Evolutionary conservation across 2,797 vertebrate genomes (phyloP).

Genomic region (Uromys caudimaculatus): DNA sequence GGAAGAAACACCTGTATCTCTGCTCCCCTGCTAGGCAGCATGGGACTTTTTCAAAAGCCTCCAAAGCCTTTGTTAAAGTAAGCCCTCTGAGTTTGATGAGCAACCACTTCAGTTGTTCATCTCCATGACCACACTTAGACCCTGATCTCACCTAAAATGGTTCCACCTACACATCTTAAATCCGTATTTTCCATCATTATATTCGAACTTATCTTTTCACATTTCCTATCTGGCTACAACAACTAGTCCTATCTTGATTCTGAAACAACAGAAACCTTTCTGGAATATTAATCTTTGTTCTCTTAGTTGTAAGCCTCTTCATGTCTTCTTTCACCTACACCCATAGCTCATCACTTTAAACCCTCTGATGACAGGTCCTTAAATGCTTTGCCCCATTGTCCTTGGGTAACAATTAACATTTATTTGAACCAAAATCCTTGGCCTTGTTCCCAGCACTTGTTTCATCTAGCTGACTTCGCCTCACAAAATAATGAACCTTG

Average conservation of each 20-base stretch:
- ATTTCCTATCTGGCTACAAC: neutral
- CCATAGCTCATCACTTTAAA: neutral
- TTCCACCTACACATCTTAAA: neutral
- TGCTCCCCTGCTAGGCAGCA: neutral
- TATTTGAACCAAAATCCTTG: constrained; percentile 4
- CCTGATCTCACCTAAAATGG: neutral
- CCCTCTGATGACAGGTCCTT: neutral
- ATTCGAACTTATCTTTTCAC: neutral
- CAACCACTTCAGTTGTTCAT: neutral
- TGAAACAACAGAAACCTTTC: neutral
- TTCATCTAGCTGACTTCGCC: neutral
- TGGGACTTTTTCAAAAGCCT: neutral
- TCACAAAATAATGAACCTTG: neutral
- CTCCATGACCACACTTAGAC: neutral
- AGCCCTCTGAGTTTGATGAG: neutral
- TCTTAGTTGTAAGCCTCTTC: constrained; percentile 9
- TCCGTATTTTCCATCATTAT: neutral
- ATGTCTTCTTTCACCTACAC: neutral
- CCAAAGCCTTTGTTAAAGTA: neutral
- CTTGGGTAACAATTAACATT: neutral
- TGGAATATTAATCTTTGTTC: neutral
- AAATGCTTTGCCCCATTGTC: neutral
- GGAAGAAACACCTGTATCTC: neutral
- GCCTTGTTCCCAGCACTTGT: neutral
- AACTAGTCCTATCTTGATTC: neutral